phyloP scores from a whole-genome alignment of 2,113 vertebrate genomes.

The Leptobrachium ailaonicum region DNA sequence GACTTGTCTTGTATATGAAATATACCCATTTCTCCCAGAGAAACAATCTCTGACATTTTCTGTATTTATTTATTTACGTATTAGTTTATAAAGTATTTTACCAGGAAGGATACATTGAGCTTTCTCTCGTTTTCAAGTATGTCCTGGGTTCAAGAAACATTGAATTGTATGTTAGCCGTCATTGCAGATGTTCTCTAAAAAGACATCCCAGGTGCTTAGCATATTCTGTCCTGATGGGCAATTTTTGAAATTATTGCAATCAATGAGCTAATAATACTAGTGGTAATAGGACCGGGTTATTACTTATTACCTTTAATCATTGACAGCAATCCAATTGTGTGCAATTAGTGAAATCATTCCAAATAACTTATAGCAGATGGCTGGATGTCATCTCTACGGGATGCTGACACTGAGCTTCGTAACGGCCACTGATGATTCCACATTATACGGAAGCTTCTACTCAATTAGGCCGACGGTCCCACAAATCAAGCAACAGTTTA shows the following conservation, averaged over 20 bases:
- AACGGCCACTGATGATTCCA: not conserved
- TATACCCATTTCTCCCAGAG: conserved; percentile 60
- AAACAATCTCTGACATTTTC: conserved; percentile 60
- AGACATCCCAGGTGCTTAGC: conserved; percentile 82
- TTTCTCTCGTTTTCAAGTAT: no score
- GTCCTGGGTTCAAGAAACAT: no score
- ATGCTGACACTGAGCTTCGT: not conserved
- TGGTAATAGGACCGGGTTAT: conserved; percentile 83
- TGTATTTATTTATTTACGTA: conserved; percentile 14
- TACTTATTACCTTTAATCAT: conserved; percentile 89
- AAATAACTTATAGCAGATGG: conserved; percentile 86
- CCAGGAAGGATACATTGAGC: no score
- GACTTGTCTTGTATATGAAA: conserved; percentile 29
- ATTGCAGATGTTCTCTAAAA: conserved; percentile 74
- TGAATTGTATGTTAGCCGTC: conserved; percentile 64
- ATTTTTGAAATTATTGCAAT: conserved; percentile 91
- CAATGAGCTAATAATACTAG: conserved; percentile 88
- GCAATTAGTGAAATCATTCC: conserved; percentile 89
- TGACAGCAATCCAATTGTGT: conserved; percentile 84
- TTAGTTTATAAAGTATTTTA: no score
- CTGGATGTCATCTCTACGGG: conserved; percentile 54
- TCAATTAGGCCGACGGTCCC: not conserved
- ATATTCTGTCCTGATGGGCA: conserved; percentile 82
- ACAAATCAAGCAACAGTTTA: no score
- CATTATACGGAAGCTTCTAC: conserved; percentile 49